A percentile compares a stretch with the other conserved stretches of the same genome.
phyloP scores from a whole-genome alignment of 2,113 vertebrate genomes.

The Lepisosteus osseus region DNA sequence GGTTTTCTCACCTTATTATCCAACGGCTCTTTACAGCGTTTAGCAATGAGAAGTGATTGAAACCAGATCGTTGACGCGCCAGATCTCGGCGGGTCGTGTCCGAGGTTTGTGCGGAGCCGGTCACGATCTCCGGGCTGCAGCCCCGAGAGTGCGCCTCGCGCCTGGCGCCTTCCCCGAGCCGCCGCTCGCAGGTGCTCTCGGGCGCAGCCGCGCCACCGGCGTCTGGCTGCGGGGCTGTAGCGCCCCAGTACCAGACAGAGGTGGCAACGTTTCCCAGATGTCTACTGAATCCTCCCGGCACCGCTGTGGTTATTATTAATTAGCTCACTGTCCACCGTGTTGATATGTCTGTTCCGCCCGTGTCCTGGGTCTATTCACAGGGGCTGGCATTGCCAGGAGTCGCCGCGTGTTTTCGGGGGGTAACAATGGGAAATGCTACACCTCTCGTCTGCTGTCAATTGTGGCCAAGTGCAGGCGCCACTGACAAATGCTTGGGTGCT shows the following conservation, averaged over 20 bases:
- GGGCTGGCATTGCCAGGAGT: too few species aligned
- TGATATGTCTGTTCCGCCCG: too few species aligned
- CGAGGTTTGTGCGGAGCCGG: background rate
- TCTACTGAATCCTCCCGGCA: too few species aligned
- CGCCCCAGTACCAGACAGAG: too few species aligned
- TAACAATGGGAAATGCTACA: conserved; percentile 49
- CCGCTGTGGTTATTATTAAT: too few species aligned
- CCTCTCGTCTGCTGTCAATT: conserved; percentile 42
- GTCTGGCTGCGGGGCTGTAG: too few species aligned
- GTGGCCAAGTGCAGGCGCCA: conserved; percentile 68
- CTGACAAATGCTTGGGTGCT: conserved; percentile 55
- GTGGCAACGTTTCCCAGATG: too few species aligned
- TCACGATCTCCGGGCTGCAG: background rate
- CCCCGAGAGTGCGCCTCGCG: background rate
- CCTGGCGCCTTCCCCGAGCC: background rate
- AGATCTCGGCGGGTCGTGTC: background rate
- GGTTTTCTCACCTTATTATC: conserved; percentile 31
- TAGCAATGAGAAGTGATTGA: conserved; percentile 11
- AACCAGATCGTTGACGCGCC: conserved; percentile 9
- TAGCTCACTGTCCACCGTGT: too few species aligned
- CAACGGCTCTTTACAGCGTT: conserved; percentile 21
- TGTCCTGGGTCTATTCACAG: too few species aligned
- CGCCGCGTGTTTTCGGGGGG: conserved; percentile 12
- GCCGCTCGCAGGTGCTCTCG: background rate
- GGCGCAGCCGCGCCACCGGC: too few species aligned